Evolutionary conservation across 2,113 vertebrate species (phyloP).

Genomic region (Ameiurus melas): DNA sequence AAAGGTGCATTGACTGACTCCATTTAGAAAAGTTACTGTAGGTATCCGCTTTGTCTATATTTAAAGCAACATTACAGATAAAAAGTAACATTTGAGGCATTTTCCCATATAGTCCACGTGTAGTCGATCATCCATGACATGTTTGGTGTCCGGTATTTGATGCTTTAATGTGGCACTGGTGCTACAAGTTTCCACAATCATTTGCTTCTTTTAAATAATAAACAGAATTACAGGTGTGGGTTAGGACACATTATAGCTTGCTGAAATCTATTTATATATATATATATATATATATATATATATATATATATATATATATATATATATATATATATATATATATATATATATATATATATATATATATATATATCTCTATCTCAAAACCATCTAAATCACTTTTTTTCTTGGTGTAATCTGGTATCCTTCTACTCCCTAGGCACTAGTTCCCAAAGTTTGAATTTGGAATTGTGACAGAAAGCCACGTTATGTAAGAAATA

Average conservation of each 20-base stretch:
- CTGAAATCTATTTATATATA: background rate
- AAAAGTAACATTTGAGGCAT: background rate
- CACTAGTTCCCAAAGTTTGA: background rate
- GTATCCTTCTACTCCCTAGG: background rate
- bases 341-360: too few relatives aligned
- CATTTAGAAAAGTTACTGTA: background rate
- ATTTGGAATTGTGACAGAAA: background rate
- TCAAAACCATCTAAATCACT: background rate
- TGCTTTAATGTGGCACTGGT: background rate
- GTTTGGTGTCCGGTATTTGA: background rate
- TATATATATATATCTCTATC: too few relatives aligned
- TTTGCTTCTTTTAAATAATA: background rate
- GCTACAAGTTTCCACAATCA: background rate
- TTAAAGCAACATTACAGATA: background rate
- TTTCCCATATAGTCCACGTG: background rate
- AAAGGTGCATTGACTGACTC: background rate
- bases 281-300: too few relatives aligned
- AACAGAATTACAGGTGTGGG: background rate
- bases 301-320: too few relatives aligned
- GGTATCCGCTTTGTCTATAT: background rate
- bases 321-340: too few relatives aligned
- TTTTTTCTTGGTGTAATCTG: background rate
- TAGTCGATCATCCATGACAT: background rate
- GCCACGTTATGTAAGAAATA: background rate
- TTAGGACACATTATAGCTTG: background rate